Evolutionary conservation across 2,888 invertebrate genomes (phyloP), one percentile per base, ranked within the genome.

Genomic region (Eupelmus urozonus): DNA sequence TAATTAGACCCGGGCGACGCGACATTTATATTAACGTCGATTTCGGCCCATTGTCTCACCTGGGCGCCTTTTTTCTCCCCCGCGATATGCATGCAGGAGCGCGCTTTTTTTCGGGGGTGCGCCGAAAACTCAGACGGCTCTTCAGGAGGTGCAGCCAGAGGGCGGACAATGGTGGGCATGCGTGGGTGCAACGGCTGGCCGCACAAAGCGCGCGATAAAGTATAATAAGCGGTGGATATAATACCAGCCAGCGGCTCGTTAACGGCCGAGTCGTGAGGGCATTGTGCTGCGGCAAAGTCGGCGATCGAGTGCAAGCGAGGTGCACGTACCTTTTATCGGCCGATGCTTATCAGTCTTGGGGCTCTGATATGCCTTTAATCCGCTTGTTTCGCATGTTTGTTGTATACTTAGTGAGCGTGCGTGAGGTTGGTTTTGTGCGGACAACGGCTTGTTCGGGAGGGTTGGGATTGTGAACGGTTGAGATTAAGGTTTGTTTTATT

Each of bases 301-400:
- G 9, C 34, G 9, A 34, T 34, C 34, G 34, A 34, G 34, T 34
- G 16, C 16, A 13, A 45, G n/a, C 51, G 9, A 2, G n/a, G 13
- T 11, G 20, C 23, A 18, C 23, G 11, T 2, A 18, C 55, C 73
- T 65, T 74, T 74, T 65, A 74, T 70, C 57, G 20, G 18, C 16
- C 73, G 63, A 78, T 78, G 49, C 63, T 78, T 73, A 78, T 74
- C 69, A 69, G 73, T 63, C 62, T 73, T 72, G n/a, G n/a, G n/a
- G n/a, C 45, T 23, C 16, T 16, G 53, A 13, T 34, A 70, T 70
- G 57, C 70, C 25, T 71, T 57, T 76, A 63, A 73, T 63, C 67
- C 67, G 23, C 66, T 45, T 16, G 9, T 45, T 9, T 34, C 5
- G 34, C 5, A 3, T 34, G 3, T 34, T 9, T 5, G 9, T 34